Conservation (phyloP, 1,140 invertebrate species). For the Drosophila sturtevanti region DNA sequence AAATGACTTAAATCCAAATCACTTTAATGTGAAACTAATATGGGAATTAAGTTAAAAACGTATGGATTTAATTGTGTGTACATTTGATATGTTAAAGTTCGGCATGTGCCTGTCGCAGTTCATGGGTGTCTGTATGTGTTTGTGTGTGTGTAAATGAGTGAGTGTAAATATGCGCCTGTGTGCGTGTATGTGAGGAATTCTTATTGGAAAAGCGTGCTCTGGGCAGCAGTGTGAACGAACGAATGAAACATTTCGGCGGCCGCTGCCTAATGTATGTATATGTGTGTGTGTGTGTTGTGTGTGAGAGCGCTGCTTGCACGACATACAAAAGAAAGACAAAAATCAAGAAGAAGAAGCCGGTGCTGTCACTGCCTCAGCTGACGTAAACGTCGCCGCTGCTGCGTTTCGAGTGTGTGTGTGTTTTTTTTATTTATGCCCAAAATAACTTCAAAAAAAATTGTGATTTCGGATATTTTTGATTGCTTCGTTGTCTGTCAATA, state of each 20-base stretch:
- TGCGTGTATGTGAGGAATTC: conserved; percentile 59
- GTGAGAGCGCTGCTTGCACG: conserved; percentile 53
- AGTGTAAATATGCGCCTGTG: background rate
- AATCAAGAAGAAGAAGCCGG: conserved; percentile 57
- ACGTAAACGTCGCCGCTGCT: conserved; percentile 40
- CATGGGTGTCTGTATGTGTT: conserved; percentile 22
- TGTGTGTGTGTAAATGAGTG: background rate
- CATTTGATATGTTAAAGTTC: conserved; percentile 69
- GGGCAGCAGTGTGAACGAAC: conserved; percentile 54
- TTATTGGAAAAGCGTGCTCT: conserved; percentile 78
- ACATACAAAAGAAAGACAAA: conserved; percentile 66
- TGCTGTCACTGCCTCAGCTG: conserved; percentile 43
- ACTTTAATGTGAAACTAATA: conserved; percentile 20
- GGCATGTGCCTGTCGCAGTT: conserved; percentile 55
- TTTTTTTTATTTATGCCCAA: conserved; percentile 38
- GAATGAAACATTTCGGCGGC: conserved; percentile 62
- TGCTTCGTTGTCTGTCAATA: conserved; percentile 39
- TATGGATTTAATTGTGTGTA: conserved; percentile 25
- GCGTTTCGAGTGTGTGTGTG: conserved; percentile 41
- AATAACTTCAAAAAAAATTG: conserved; percentile 48
- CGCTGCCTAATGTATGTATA: conserved; percentile 29
- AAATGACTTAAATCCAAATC: conserved; percentile 4
- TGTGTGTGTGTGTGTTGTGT: conserved; percentile 32
- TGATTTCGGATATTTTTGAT: conserved; percentile 24
- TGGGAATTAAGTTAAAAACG: conserved; percentile 31